Evolutionary conservation across 2,888 invertebrate species (phyloP), one percentile per base, ranked within the genome.

Genomic region (Polylopha cassiicola): DNA sequence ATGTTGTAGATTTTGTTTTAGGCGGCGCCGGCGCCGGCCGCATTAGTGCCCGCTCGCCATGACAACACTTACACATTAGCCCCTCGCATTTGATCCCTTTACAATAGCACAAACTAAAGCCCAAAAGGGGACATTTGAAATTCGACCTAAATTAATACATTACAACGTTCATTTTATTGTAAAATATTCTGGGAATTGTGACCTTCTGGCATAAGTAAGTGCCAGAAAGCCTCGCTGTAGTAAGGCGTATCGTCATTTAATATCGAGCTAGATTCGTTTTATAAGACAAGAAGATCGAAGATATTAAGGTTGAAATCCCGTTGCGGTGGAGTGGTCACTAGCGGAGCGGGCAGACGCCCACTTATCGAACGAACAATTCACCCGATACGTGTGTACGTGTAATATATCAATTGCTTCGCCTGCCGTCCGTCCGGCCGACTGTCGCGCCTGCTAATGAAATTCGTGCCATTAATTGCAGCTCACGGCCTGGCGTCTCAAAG

Each of bases 21-120:
- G 71, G 33, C 45, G 87, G 61, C 87, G 87, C 73, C 87, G 88
- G 60, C 86, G 86, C 67, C 87, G 78, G 59, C 56, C 69, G 75
- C 78, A 79, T 79, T 78, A 77, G 77, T 63, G 67, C 59, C 55
- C 66, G 61, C 67, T 55, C 54, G 45, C 47, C 51, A 57, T 65
- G 65, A 77, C 79, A 77, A 51, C 78, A 66, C 59, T 69, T 71
- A 61, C 76, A 73, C 79, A 77, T 78, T 78, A 78, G 73, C 65
- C 61, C 62, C 58, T 44, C 73, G 77, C 45, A 73, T 65, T 49
- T 64, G 63, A 17, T 58, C 62, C 38, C 68, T 56, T 47, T 64
- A 67, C 33, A 65, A 61, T 33, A 67, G 64, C 42, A 58, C 47
- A 43, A 63, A 59, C 20, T 55, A 58, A 11, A 22, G 8, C 14